These are phyloP conservation scores for Subacronicta megacephala DNA, from an alignment of 2,888 invertebrate species.

Conservation along the genomic window DNA sequence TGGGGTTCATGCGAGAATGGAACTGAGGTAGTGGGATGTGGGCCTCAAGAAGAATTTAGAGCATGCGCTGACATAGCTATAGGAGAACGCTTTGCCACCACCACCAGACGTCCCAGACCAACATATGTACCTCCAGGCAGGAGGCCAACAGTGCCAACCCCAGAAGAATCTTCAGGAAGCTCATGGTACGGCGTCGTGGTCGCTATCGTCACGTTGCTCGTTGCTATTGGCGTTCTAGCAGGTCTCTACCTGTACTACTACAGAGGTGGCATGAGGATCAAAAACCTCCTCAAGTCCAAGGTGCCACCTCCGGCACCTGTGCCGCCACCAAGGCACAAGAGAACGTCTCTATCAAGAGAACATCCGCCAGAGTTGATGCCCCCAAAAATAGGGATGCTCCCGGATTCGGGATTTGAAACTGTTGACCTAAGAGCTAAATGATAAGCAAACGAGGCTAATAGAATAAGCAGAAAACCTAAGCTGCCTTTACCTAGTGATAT, in stretches of 20 bases:
- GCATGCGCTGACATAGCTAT: conserved; percentile 95
- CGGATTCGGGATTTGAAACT: conserved; percentile 86
- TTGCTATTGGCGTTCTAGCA: conserved; percentile 91
- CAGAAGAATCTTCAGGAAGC: conserved; percentile 82
- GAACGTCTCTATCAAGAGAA: conserved; percentile 79
- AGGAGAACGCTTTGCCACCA: conserved; percentile 86
- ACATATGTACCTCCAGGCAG: conserved; percentile 82
- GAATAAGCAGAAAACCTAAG: conserved; percentile 47
- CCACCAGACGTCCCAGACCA: conserved; percentile 82
- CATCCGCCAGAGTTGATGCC: conserved; percentile 76
- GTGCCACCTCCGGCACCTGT: conserved; percentile 77
- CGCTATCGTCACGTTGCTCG: conserved; percentile 91
- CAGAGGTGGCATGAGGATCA: conserved; percentile 92
- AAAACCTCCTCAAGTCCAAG: conserved; percentile 89
- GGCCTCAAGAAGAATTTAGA: conserved; percentile 96
- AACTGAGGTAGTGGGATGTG: conserved; percentile 95
- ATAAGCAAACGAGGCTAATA: conserved; percentile 54
- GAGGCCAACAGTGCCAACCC: conserved; percentile 80
- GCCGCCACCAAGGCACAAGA: conserved; percentile 83
- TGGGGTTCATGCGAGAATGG: conserved; percentile 94
- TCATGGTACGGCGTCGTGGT: conserved; percentile 90
- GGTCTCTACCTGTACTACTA: conserved; percentile 94
- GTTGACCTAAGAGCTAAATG: conserved; percentile 81
- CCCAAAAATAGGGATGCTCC: conserved; percentile 74
- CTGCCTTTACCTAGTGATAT: conserved; percentile 65